phyloP scores from a whole-genome alignment of 2,113 vertebrate species.

The Cyanoramphus novaezelandiae region DNA sequence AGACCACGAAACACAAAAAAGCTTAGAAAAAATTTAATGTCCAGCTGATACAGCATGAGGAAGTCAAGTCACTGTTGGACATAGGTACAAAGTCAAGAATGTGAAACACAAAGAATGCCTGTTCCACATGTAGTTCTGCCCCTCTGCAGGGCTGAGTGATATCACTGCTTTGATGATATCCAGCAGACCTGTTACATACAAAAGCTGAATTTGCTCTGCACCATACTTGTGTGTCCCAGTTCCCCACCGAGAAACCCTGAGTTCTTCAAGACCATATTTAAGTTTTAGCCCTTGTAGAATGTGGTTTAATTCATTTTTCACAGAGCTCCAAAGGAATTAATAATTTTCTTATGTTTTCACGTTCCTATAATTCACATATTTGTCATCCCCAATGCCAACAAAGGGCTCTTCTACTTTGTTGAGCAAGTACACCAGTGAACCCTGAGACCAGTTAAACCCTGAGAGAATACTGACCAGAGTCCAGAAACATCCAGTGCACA shows the following conservation, averaged over 20 bases:
- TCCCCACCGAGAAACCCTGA: not conserved
- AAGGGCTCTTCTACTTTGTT: not conserved
- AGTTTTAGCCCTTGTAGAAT: not conserved
- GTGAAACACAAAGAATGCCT: not conserved
- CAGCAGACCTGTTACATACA: not conserved
- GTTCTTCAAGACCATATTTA: not conserved
- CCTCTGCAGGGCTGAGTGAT: not conserved
- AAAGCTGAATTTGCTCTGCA: not conserved
- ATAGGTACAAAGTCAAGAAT: not conserved
- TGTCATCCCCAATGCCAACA: not conserved
- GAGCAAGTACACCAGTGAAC: not conserved
- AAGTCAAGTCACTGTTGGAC: not conserved
- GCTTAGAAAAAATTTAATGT: not conserved
- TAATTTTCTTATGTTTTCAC: not conserved
- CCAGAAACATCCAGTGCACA: not conserved
- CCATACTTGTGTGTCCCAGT: not conserved
- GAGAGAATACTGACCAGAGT: not conserved
- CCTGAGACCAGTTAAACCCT: not conserved
- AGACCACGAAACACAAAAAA: not conserved
- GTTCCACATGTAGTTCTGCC: fast-evolving
- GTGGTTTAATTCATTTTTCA: not conserved
- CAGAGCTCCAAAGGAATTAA: not conserved
- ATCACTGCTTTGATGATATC: not conserved
- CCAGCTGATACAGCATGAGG: not conserved
- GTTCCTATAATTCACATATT: not conserved